These are phyloP conservation scores for Iphiclides podalirius DNA, from an alignment of 2,888 invertebrate species.

Conservation along the genomic window DNA sequence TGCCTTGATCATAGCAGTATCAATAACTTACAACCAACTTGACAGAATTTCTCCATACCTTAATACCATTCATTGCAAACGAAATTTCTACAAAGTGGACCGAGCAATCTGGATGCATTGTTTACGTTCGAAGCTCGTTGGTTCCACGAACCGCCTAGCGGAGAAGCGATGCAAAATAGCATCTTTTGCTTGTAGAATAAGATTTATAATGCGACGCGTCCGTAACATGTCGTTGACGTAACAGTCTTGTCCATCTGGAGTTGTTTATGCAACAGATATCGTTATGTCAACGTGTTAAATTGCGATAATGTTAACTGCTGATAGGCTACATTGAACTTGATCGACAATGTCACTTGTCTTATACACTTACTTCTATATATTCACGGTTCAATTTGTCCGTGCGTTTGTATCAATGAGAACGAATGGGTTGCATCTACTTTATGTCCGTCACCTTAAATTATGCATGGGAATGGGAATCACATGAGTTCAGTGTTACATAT, in stretches of 20 bases:
- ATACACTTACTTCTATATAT: neutral
- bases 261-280: constrained; percentile 10
- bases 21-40: neutral
- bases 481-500: too few species aligned
- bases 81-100: constrained; percentile 5
- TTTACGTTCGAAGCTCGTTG: neutral
- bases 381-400: neutral
- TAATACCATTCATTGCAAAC: constrained; percentile 6
- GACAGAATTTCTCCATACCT: neutral
- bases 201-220: neutral
- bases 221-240: constrained; percentile 1
- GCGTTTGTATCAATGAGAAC: neutral
- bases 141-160: neutral
- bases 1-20: neutral
- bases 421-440: too few species aligned
- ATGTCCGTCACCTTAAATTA: too few species aligned
- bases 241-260: constrained; percentile 8
- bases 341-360: neutral
- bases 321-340: constrained; percentile 2
- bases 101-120: constrained; percentile 3
- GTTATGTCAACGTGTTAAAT: constrained; percentile 10
- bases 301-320: neutral
- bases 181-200: too few species aligned
- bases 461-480: too few species aligned
- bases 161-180: neutral